Conservation (phyloP, 2,888 invertebrate species). For the Rhagonycha fulva region DNA sequence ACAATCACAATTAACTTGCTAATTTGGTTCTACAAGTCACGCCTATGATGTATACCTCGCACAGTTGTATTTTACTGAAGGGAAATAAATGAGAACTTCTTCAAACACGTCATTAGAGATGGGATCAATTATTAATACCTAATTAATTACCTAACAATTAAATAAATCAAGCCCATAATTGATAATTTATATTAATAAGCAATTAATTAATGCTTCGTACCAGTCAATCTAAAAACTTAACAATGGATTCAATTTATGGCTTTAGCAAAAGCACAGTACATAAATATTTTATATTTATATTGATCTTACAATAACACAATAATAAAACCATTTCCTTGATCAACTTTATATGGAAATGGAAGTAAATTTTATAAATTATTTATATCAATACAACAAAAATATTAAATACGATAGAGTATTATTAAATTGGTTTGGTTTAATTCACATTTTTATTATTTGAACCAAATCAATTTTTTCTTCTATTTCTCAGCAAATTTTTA, state of each 20-base stretch:
- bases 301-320: not conserved
- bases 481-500: no score
- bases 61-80: conserved; percentile 17
- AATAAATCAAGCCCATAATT: not conserved
- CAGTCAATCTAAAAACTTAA: not conserved
- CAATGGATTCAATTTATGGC: not conserved
- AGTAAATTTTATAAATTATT: not conserved
- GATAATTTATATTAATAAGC: not conserved
- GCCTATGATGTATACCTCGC: conserved; percentile 19
- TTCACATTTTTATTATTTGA: not conserved
- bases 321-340: not conserved
- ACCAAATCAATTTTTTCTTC: not conserved
- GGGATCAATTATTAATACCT: conserved; percentile 2
- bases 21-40: conserved; percentile 42
- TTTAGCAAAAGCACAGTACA: not conserved
- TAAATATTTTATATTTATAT: not conserved
- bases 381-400: not conserved
- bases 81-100: conserved; percentile 12
- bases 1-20: conserved; percentile 55
- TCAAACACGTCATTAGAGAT: conserved; percentile 9
- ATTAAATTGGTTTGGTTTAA: not conserved
- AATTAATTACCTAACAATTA: not conserved
- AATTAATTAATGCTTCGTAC: not conserved
- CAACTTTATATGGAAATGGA: not conserved
- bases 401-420: not conserved